Percentiles rank a stretch among this genome's conserved stretches.
Evolutionary conservation across 2,113 vertebrate species (phyloP).

Genomic region (Toxostoma redivivum): DNA sequence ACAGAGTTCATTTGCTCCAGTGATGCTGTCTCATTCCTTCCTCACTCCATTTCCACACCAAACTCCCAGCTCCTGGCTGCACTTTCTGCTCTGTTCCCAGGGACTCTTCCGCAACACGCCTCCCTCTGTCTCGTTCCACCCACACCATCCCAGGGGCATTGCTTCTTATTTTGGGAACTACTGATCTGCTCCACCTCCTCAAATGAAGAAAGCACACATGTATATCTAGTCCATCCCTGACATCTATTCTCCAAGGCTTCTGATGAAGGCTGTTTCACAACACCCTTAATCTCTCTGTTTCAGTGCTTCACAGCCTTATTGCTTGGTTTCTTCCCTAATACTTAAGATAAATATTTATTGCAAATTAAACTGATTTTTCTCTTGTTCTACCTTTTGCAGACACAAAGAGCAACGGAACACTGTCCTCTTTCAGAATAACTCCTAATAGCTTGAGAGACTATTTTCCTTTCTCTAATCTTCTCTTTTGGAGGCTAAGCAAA

Average conservation of each 20-base stretch:
- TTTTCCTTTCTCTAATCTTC: background rate
- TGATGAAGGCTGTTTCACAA: background rate
- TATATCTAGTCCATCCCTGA: background rate
- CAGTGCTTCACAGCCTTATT: background rate
- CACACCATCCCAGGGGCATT: background rate
- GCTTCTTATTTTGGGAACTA: background rate
- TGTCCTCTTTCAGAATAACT: background rate
- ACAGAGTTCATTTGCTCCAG: background rate
- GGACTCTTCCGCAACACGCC: background rate
- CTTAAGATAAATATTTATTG: slow-evolving; percentile 42
- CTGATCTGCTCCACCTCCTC: background rate
- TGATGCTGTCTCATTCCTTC: background rate
- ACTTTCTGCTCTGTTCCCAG: background rate
- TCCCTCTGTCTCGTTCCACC: background rate
- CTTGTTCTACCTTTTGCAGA: background rate
- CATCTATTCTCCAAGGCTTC: background rate
- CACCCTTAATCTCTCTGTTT: background rate
- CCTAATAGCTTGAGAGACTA: background rate
- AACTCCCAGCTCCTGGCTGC: background rate
- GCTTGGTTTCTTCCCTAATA: background rate
- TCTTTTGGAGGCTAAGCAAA: background rate
- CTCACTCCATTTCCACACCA: background rate
- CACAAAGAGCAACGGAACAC: background rate
- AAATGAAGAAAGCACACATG: background rate
- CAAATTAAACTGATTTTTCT: slow-evolving; percentile 2